Conservation (phyloP, 2,797 vertebrate species). For the Lophura swinhoii region DNA sequence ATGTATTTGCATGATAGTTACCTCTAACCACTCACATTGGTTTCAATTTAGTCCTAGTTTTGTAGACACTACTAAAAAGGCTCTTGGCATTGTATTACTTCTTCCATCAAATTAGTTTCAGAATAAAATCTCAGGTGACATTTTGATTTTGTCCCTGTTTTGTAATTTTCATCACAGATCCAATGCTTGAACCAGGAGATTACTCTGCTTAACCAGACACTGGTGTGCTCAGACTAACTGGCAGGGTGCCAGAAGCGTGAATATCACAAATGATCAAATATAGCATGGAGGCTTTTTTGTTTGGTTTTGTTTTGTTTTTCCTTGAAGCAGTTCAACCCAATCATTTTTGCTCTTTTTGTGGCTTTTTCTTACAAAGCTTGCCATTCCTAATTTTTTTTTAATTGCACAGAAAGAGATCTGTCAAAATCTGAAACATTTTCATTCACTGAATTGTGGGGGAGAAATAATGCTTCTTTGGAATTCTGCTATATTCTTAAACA, state of each 20-base stretch:
- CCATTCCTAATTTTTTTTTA: background rate
- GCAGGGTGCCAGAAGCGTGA: conserved; percentile 22
- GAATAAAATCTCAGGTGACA: conserved; percentile 74
- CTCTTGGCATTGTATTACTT: conserved; percentile 41
- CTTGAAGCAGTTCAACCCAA: conserved; percentile 41
- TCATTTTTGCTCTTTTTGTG: conserved; percentile 47
- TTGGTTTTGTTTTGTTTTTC: background rate
- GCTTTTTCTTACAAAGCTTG: conserved; percentile 13
- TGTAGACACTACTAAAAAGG: conserved; percentile 48
- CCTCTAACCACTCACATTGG: conserved; percentile 5
- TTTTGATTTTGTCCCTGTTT: conserved; percentile 74
- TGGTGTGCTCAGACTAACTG: conserved; percentile 42
- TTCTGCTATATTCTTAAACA: background rate
- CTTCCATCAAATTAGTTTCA: conserved; percentile 59
- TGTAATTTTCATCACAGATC: conserved; percentile 63
- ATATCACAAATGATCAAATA: conserved; percentile 67
- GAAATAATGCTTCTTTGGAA: background rate
- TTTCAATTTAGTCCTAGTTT: conserved; percentile 60
- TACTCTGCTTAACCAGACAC: conserved; percentile 68
- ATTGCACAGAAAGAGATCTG: background rate
- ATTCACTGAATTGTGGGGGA: background rate
- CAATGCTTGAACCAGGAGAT: conserved; percentile 65
- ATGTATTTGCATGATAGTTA: conserved; percentile 70
- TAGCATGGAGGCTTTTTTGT: background rate
- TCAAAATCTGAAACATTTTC: background rate